Conservation (phyloP, 2,113 vertebrate genomes). For the Pedionomus torquatus region DNA sequence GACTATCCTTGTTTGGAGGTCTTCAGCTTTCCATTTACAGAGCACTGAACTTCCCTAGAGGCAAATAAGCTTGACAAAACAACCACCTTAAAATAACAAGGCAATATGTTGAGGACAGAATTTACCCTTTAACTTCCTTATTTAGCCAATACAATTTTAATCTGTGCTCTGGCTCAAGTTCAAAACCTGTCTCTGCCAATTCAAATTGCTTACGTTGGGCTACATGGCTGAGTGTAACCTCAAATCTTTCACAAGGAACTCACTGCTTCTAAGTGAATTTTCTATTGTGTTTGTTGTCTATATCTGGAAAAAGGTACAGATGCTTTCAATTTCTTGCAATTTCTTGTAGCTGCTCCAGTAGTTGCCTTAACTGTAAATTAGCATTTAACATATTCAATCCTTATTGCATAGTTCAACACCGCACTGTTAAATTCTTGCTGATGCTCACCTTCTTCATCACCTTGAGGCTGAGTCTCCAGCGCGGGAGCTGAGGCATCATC, state of each 20-base stretch:
- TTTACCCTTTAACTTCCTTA: background rate
- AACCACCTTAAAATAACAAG: background rate
- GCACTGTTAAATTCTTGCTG: background rate
- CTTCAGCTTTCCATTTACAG: background rate
- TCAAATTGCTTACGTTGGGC: background rate
- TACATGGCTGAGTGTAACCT: background rate
- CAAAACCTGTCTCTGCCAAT: background rate
- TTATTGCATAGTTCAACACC: background rate
- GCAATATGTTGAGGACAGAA: background rate
- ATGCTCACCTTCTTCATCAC: conserved; percentile 93
- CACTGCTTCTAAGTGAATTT: background rate
- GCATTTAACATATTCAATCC: background rate
- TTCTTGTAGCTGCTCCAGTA: background rate
- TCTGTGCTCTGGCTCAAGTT: background rate
- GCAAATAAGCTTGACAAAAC: background rate
- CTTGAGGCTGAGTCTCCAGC: conserved; percentile 86
- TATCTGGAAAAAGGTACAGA: background rate
- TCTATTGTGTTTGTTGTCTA: background rate
- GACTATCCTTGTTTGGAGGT: background rate
- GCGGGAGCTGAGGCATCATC: conserved; percentile 88
- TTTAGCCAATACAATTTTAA: background rate
- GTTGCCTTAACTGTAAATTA: background rate
- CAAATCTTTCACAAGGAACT: background rate
- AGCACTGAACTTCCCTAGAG: background rate
- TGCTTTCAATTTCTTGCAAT: background rate